A percentile compares a stretch with the other conserved stretches of the same genome.
phyloP scores from a whole-genome alignment of 92 coral and sea anemone species.

The Virgularia gustaviana region DNA sequence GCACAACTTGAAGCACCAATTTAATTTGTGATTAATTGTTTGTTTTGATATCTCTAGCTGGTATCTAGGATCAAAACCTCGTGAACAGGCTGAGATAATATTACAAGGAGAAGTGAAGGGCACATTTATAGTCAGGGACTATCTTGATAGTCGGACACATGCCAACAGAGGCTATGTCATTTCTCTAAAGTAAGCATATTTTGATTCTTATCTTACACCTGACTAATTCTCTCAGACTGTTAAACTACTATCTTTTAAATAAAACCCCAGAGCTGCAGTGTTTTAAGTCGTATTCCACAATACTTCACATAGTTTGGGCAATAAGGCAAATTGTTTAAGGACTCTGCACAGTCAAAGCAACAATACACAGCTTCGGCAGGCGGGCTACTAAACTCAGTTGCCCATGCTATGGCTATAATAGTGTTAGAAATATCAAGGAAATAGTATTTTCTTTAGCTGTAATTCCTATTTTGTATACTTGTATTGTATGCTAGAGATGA shows the following conservation, averaged over 20 bases:
- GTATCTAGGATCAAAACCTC: slow-evolving; percentile 55
- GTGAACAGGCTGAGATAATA: slow-evolving; percentile 57
- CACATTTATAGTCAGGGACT: slow-evolving; percentile 62
- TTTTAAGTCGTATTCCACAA: too few species aligned
- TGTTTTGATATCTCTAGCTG: slow-evolving; percentile 40
- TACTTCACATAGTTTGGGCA: too few species aligned
- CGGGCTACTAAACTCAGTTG: neutral
- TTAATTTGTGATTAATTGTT: neutral
- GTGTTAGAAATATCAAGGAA: neutral
- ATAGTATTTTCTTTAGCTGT: neutral
- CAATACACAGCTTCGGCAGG: neutral
- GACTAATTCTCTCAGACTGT: neutral
- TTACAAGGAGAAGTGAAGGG: slow-evolving; percentile 53
- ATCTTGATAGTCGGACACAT: slow-evolving; percentile 53
- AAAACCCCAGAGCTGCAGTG: too few species aligned
- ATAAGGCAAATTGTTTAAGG: too few species aligned
- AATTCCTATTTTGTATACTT: neutral
- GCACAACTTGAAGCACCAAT: too few species aligned
- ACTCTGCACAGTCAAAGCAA: too few species aligned
- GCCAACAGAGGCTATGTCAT: slow-evolving; percentile 66
- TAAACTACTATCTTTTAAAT: too few species aligned
- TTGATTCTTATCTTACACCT: neutral
- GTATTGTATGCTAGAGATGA: slow-evolving; percentile 52
- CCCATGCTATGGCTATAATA: neutral
- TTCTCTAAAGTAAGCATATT: slow-evolving; percentile 58